Evolutionary conservation across 2,113 vertebrate genomes (phyloP).

Genomic region (Leucoraja erinaceus): DNA sequence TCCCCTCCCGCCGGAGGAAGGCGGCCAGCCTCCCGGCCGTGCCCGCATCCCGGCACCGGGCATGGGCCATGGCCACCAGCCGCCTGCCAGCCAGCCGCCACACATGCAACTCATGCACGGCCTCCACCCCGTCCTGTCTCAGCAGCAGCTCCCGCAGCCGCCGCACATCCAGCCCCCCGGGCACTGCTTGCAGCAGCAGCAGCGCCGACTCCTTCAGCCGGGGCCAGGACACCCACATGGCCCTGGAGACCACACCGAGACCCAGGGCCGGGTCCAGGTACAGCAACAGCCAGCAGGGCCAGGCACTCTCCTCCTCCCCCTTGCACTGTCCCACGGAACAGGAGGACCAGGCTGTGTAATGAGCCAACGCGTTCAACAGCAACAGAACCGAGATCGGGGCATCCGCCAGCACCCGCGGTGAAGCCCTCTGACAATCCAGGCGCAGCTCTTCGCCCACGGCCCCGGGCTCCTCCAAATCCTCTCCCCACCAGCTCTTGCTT

Average conservation of each 20-base stretch:
- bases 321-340: neutral
- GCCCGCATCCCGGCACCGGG: neutral
- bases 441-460: neutral
- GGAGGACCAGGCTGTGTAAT: conserved; percentile 14
- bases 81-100: conserved; percentile 41
- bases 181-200: conserved; percentile 41
- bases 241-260: neutral
- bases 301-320: neutral
- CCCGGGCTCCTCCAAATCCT: neutral
- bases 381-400: neutral
- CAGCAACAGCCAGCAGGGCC: conserved; percentile 38
- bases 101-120: conserved; percentile 39
- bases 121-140: conserved; percentile 33
- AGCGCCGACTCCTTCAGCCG: neutral
- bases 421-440: neutral
- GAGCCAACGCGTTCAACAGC: neutral
- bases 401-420: neutral
- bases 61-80: conserved; percentile 39
- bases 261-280: conserved; percentile 39
- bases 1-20: conserved; percentile 38
- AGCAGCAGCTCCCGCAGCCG: neutral
- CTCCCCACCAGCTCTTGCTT: neutral
- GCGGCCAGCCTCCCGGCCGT: neutral
- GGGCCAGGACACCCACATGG: neutral
- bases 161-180: conserved; percentile 33